phyloP scores from a whole-genome alignment of 2,797 vertebrate genomes.

The Amazonetta brasiliensis region DNA sequence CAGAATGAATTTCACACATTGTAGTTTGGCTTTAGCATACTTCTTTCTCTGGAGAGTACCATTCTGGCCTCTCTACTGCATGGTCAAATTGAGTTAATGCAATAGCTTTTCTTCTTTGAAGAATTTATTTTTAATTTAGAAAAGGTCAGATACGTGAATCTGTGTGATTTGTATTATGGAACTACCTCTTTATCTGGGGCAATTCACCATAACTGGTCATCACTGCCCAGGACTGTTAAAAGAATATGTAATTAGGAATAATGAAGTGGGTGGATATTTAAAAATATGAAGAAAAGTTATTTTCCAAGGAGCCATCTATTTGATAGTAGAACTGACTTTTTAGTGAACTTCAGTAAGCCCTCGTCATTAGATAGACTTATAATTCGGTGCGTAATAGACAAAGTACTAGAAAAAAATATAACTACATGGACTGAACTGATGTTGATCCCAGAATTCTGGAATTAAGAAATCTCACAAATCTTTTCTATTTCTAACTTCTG shows the following conservation, averaged over 20 bases:
- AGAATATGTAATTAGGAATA: background rate
- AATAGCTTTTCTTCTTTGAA: background rate
- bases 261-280: background rate
- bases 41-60: background rate
- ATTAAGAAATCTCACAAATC: conserved; percentile 8
- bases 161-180: conserved; percentile 16
- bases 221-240: background rate
- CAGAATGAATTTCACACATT: background rate
- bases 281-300: background rate
- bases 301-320: background rate
- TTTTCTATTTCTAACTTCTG: background rate
- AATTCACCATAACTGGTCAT: background rate
- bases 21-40: background rate
- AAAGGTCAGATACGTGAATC: conserved; percentile 29
- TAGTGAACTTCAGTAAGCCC: background rate
- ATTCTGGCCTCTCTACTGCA: background rate
- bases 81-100: background rate
- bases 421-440: background rate
- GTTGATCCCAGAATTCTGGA: background rate
- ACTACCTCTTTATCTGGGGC: background rate
- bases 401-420: background rate
- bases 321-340: background rate
- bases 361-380: background rate
- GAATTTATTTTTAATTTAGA: conserved; percentile 21
- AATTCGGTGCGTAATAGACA: background rate